Evolutionary conservation across 53 echinoderm and acorn worm genomes (phyloP).

Genomic region (Astropecten irregularis): DNA sequence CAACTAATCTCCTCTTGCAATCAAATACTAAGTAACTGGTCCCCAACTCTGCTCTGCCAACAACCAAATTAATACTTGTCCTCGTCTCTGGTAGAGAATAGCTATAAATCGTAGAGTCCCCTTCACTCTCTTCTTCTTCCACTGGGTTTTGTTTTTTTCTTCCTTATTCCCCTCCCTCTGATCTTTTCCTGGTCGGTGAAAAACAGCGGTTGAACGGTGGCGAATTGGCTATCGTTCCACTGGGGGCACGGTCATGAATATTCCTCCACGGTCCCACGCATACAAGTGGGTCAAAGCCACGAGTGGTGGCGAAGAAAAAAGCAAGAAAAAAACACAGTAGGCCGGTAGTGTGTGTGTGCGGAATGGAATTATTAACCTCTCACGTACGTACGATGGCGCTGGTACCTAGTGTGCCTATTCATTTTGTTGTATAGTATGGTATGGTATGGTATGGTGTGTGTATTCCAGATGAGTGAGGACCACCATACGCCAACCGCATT

Average conservation of each 20-base stretch:
- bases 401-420: constrained; percentile 44
- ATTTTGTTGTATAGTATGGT: constrained; percentile 32
- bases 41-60: constrained; percentile 26
- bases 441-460: constrained; percentile 13
- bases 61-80: constrained; percentile 5
- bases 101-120: too few relatives aligned
- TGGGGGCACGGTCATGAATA: constrained; percentile 45
- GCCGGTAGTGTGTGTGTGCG: constrained; percentile 10
- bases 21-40: constrained; percentile 13
- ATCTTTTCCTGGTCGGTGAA: too few relatives aligned
- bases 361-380: constrained; percentile 49
- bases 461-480: too few relatives aligned
- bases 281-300: constrained; percentile 62
- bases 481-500: neutral
- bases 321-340: constrained; percentile 28
- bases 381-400: constrained; percentile 50
- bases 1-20: constrained; percentile 24
- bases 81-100: too few relatives aligned
- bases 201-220: neutral
- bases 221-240: constrained; percentile 33
- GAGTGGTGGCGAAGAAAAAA: constrained; percentile 47
- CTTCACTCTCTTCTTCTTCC: neutral
- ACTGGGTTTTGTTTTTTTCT: neutral
- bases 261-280: constrained; percentile 62
- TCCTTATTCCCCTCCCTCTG: neutral